Evolutionary conservation across 2,797 vertebrate species (phyloP), one percentile per base, ranked within the genome.

Genomic region (Acrocephalus scirpaceus): DNA sequence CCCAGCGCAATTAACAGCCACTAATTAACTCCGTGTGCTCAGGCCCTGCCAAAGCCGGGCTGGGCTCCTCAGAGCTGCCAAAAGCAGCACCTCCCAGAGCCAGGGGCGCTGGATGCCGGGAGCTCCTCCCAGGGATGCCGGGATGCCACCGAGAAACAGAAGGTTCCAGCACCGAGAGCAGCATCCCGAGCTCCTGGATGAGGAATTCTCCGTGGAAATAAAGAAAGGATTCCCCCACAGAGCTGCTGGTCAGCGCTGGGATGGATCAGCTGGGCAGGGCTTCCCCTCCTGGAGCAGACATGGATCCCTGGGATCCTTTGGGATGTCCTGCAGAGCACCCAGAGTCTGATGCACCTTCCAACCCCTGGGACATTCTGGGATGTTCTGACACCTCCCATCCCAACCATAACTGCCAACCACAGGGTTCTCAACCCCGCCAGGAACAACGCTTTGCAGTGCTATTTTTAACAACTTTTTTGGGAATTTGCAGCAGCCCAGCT

Each of bases 341-440:
- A 5, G 32, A 38, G n/a, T 1, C 22, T 6, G 3, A 11, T 14
- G 13, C 34, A 17, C 73, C 57, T 6, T 1, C 1, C 3, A 20
- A 62, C 6, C 3, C 25, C 42, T 0, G 14, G 64, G 11, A 61
- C 4, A 40, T 69, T 42, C 66, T 27, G 74, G 44, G 48, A 50
- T 64, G 18, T 12, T 30, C 26, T 1, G 7, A 12, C 57, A 1
- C 2, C 48, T 42, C 67, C 44, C 1, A 0, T 2, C 78, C 16
- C 47, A 10, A 61, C 66, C 53, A 6, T 9, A 3, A 12, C 47
- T 2, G 3, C 23, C 53, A 34, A 27, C 9, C 77, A 27, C 5
- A 0, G 26, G 5, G 11, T 38, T 4, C 76, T 13, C 30, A 0
- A 14, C 3, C 4, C 66, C 8, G 22, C 44, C 84, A 25, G 17